Evolutionary conservation across 2,797 vertebrate species (phyloP).

Genomic region (Varecia variegata): DNA sequence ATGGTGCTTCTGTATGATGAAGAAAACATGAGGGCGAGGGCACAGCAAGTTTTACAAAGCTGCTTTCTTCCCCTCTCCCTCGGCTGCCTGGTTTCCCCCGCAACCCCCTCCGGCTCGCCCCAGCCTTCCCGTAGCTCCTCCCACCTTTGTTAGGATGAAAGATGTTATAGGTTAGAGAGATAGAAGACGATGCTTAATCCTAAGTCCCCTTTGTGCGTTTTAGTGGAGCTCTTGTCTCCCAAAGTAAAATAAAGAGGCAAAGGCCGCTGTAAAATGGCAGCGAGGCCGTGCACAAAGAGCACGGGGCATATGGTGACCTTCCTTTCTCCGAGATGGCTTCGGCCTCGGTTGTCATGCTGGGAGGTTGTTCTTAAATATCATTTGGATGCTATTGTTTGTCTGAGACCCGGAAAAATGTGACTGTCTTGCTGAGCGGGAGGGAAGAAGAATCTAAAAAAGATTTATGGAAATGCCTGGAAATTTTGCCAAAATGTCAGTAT

Average conservation of each 20-base stretch:
- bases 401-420: conserved; percentile 75
- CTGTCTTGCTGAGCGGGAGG: conserved; percentile 76
- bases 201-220: conserved; percentile 79
- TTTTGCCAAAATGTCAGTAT: conserved; percentile 74
- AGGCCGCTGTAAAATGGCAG: conserved; percentile 78
- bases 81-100: not conserved
- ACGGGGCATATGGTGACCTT: conserved; percentile 80
- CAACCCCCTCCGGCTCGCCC: not conserved
- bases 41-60: conserved; percentile 73
- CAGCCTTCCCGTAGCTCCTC: conserved; percentile 32
- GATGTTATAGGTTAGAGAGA: conserved; percentile 79
- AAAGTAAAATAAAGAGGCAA: conserved; percentile 72
- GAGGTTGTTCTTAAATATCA: conserved; percentile 82
- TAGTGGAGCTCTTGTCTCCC: conserved; percentile 68
- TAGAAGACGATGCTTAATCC: conserved; percentile 72
- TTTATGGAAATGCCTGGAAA: conserved; percentile 83
- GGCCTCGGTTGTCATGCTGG: conserved; percentile 70
- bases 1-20: conserved; percentile 82
- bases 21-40: conserved; percentile 76
- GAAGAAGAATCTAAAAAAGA: conserved; percentile 64
- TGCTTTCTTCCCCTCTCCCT: not conserved
- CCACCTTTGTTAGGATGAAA: conserved; percentile 78
- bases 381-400: conserved; percentile 83
- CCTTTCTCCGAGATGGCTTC: conserved; percentile 74
- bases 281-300: conserved; percentile 73